Conservation (phyloP, 1,140 invertebrate species). For the Telenomus remus region DNA sequence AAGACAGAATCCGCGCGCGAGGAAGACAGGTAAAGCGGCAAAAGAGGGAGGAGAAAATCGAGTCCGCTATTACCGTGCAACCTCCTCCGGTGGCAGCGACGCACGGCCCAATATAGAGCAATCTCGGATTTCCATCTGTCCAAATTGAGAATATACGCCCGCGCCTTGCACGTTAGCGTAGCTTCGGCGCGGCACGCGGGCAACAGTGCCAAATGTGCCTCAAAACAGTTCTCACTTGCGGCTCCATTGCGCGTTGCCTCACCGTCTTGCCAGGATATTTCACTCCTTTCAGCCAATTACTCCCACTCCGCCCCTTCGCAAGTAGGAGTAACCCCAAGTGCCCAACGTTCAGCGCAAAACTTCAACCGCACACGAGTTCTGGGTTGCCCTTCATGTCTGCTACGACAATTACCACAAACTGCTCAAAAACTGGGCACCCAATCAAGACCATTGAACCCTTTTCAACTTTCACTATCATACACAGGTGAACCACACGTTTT, state of each 20-base stretch:
- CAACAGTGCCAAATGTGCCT: constrained; percentile 70
- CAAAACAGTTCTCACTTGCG: constrained; percentile 61
- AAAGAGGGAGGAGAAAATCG: constrained; percentile 30
- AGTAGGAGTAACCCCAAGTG: constrained; percentile 26
- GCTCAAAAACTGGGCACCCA: neutral
- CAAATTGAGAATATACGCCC: constrained; percentile 75
- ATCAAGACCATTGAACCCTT: constrained; percentile 7
- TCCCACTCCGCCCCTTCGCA: neutral
- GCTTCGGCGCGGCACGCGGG: constrained; percentile 59
- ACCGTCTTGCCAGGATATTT: constrained; percentile 42
- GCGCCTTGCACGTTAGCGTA: constrained; percentile 63
- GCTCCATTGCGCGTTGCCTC: constrained; percentile 35
- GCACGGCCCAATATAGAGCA: constrained; percentile 74
- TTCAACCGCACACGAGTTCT: constrained; percentile 10
- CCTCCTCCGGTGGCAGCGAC: constrained; percentile 62
- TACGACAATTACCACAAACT: constrained; percentile 6
- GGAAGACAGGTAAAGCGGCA: constrained; percentile 37
- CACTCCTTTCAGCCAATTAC: constrained; percentile 23
- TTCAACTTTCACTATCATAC: neutral
- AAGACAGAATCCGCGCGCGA: constrained; percentile 41
- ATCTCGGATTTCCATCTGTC: constrained; percentile 76
- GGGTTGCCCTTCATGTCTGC: constrained; percentile 15
- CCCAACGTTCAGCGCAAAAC: constrained; percentile 36
- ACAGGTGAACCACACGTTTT: too few relatives aligned
- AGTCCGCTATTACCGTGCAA: constrained; percentile 61